Base-by-base conservation (phyloP, 2,888 invertebrate genomes). In the Ophion slaviceki region DNA sequence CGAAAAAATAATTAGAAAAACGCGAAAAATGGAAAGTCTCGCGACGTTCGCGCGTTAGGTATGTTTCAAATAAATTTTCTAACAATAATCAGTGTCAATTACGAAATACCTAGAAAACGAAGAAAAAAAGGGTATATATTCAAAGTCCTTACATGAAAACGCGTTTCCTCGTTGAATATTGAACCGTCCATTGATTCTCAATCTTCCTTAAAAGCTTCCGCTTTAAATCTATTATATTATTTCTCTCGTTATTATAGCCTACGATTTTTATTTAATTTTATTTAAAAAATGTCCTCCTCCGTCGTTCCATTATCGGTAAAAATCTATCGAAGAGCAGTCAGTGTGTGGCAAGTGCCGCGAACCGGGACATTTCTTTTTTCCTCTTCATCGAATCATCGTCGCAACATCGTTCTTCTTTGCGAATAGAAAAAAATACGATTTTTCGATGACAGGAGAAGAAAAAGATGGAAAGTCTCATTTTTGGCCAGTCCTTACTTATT, bases 261-360 rank as follows among this genome's bases (percentile, higher is more conserved):
- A 85, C 81, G 77, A 72, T 82, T 81, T 70, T 47, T 61, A 71
- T 11, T 40, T 17, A 40, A 67, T 40, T 32, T 32, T 32, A 32
- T 32, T 67, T 72, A 47, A 62, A 67, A 59, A 17, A 40, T 45
- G 72, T 85, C 47, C 68, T 64, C 45, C 11, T 68, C 74, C 8
- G 47, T 57, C n/a, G 47, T 71, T 79, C 24, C 47, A 66, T 79
- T 82, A 83, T 85, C 76, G 80, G 82, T 85, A 81, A 83, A 40
- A 81, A 86, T 76, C 84, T 88, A 88, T 86, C 87, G 80, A 85
- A 88, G 86, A 88, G 85, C 87, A 88, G 87, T 87, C 88, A 57
- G 57, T 32, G 77, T 75, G 75, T 75, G 47, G 85, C 88, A 82
- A 86, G 62, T 74, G 85, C 85, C 85, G 47, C 45, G 81, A 85